Evolutionary conservation across 1,140 invertebrate species (phyloP), one percentile per base, ranked within the genome.

Genomic region (Papilio glaucus): DNA sequence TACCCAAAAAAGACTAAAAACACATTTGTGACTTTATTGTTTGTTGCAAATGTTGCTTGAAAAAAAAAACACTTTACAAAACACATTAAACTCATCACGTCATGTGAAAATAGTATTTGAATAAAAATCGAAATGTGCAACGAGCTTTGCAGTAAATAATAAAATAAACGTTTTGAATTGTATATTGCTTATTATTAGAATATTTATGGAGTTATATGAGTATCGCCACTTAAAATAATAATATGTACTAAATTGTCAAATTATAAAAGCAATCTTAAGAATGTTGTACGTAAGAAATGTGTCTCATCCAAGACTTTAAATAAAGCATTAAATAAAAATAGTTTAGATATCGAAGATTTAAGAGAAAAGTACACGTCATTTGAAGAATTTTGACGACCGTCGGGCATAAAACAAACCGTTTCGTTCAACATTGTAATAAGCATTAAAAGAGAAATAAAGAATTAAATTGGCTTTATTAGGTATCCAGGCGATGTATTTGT

Each of bases 391-490:
- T 39, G 33, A 63, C 33, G 62, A 63, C 62, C 62, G 33, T 38
- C 29, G 29, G 9, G 9, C 37, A 41, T 63, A 63, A 63, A 63
- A 63, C 38, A 67, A 24, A 39, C 39, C 38, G 24, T 67, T 41
- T 41, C 63, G 63, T 67, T 67, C 15, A 21, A 63, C 61, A 67
- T 67, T 67, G 63, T 67, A 67, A 67, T 63, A 67, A 42, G 63
- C 38, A 26, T 67, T 67, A 67, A 67, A 67, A 67, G 13, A 12
- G 62, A 38, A 38, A 63, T 63, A 63, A 38, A 63, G 38, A 63
- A 63, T 39, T 63, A 63, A 63, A 67, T 39, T 67, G 39, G 6
- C 39, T 26, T 42, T 41, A 67, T 41, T 45, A 67, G 39, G 21
- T 67, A 41, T 67, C 24, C 10, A 67, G 12, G 10, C 21, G 38